Evolutionary conservation across 2,113 vertebrate genomes (phyloP).

Genomic region (Phalacrocorax carbo): DNA sequence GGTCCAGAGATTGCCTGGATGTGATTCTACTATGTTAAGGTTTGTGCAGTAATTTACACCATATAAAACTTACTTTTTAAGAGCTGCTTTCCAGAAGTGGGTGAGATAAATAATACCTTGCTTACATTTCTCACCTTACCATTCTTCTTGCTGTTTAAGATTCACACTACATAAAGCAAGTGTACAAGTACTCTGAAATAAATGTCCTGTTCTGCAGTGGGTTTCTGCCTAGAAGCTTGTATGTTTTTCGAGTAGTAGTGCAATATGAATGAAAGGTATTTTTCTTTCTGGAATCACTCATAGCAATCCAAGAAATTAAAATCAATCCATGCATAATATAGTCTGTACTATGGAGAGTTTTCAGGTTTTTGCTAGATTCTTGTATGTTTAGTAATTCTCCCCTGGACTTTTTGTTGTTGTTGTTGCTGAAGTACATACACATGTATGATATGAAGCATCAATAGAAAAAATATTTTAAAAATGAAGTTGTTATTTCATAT

Average conservation of each 20-base stretch:
- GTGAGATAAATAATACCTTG: conserved; percentile 1
- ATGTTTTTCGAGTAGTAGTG: not conserved
- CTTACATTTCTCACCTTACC: not conserved
- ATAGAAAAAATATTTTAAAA: not conserved
- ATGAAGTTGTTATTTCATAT: not conserved
- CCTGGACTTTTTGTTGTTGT: not conserved
- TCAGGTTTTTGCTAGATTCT: not conserved
- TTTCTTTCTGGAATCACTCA: not conserved
- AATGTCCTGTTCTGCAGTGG: not conserved
- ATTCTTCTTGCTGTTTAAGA: not conserved
- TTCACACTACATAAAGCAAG: not conserved
- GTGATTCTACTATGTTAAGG: conserved; percentile 50
- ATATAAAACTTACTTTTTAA: conserved; percentile 36
- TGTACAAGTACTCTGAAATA: not conserved
- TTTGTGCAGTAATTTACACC: conserved; percentile 64
- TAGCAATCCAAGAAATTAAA: not conserved
- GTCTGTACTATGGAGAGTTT: not conserved
- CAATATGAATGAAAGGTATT: not conserved
- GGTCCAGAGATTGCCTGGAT: conserved; percentile 59
- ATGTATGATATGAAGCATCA: fast-evolving
- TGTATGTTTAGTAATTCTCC: not conserved
- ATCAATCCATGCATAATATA: not conserved
- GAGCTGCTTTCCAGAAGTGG: not conserved
- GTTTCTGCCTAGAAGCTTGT: not conserved
- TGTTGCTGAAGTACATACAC: not conserved